Conservation (phyloP, 2,113 vertebrate genomes). For the Xiphorhynchus elegans region DNA sequence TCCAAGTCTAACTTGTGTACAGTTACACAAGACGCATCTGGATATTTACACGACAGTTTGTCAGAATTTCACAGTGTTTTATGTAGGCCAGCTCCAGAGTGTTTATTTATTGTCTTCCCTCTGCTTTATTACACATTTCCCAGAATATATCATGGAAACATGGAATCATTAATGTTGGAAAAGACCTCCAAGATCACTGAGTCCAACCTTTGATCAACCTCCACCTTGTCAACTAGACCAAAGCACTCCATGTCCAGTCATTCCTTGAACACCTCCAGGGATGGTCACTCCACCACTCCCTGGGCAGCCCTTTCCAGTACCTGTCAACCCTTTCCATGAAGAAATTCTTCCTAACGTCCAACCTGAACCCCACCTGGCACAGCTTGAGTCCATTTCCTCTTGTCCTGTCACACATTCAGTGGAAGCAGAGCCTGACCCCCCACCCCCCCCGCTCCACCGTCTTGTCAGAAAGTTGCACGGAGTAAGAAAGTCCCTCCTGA, state of each 20-base stretch:
- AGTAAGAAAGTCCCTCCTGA: neutral
- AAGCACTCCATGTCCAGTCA: neutral
- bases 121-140: neutral
- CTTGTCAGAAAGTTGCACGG: neutral
- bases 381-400: neutral
- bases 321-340: neutral
- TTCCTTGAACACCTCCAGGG: neutral
- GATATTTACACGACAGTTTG: neutral
- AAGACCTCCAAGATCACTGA: neutral
- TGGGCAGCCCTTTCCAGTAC: neutral
- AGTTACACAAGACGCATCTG: neutral
- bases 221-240: neutral
- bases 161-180: neutral
- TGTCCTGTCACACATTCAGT: neutral
- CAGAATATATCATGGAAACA: neutral
- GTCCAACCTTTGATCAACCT: neutral
- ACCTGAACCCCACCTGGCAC: neutral
- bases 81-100: neutral
- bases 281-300: neutral
- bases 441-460: neutral
- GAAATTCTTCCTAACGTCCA: neutral
- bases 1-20: neutral
- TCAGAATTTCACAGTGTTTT: neutral
- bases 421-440: neutral
- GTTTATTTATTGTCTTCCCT: neutral